Conservation (phyloP, 2,113 vertebrate species). For the Girardinichthys multiradiatus region DNA sequence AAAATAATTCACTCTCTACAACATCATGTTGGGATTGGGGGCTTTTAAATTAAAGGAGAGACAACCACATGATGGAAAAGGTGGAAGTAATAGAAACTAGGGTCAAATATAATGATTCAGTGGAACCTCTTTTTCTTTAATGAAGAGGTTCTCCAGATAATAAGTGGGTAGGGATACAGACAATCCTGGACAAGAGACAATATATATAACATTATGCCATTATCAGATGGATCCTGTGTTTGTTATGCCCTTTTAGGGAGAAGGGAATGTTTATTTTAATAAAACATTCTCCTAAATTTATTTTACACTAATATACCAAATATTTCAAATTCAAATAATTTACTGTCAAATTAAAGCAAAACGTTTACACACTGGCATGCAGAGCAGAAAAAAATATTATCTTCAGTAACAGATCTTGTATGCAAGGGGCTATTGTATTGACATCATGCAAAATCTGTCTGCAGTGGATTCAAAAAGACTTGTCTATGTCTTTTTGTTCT, state of each 20-base stretch:
- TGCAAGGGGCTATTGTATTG: constrained; percentile 17
- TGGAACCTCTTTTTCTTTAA: constrained; percentile 25
- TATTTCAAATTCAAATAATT: background rate
- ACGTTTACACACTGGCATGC: background rate
- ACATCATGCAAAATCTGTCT: constrained; percentile 16
- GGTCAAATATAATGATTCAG: constrained; percentile 38
- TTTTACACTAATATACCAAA: background rate
- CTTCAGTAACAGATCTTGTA: constrained; percentile 30
- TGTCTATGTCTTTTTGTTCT: constrained; percentile 3
- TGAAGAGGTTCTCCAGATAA: constrained; percentile 49
- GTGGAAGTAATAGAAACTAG: constrained; percentile 37
- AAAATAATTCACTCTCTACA: constrained; percentile 49
- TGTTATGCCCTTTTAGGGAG: constrained; percentile 5
- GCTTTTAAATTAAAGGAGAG: constrained; percentile 40
- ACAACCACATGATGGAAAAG: constrained; percentile 54
- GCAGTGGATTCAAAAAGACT: constrained; percentile 7
- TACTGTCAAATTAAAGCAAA: constrained; percentile 21
- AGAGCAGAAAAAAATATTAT: constrained; percentile 13
- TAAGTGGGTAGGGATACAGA: constrained; percentile 34
- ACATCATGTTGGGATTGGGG: constrained; percentile 44
- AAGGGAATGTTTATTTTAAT: constrained; percentile 7
- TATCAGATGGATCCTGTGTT: constrained; percentile 18
- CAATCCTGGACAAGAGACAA: constrained; percentile 61
- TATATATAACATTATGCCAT: constrained; percentile 17
- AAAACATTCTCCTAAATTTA: background rate